phyloP scores from a whole-genome alignment of 2,888 invertebrate species.

The Chloroclystis v-ata region DNA sequence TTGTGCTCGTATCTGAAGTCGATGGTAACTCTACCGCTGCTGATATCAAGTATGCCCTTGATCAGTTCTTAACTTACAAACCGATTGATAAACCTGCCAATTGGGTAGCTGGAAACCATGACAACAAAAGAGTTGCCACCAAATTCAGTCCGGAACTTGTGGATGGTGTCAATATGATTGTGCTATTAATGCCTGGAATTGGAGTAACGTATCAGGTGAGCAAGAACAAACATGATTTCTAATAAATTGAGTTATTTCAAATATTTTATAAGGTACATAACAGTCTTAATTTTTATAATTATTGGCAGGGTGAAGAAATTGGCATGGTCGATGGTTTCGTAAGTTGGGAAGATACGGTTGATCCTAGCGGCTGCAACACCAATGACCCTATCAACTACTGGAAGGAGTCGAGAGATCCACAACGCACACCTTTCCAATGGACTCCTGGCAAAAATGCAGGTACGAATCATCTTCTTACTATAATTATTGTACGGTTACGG shows the following conservation, averaged over 20 bases:
- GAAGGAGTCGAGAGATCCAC: constrained; percentile 83
- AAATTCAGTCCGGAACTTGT: constrained; percentile 82
- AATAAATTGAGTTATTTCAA: not conserved
- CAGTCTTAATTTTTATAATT: not conserved
- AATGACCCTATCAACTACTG: constrained; percentile 78
- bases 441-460: constrained; percentile 79
- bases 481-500: too few species aligned
- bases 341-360: constrained; percentile 80
- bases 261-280: not conserved
- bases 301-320: constrained; percentile 83
- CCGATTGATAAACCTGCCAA: constrained; percentile 81
- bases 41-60: constrained; percentile 79
- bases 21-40: constrained; percentile 76
- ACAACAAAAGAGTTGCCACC: constrained; percentile 83
- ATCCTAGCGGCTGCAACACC: constrained; percentile 78
- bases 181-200: constrained; percentile 89
- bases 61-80: constrained; percentile 81
- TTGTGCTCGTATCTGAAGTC: constrained; percentile 81
- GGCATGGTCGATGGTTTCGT: constrained; percentile 81
- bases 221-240: not conserved
- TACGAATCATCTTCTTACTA: too few species aligned
- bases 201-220: constrained; percentile 89
- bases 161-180: constrained; percentile 90
- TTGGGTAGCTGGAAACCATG: constrained; percentile 92
- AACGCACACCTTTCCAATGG: constrained; percentile 91